Percentiles rank a stretch among this genome's conserved stretches.
phyloP scores from a whole-genome alignment of 1,140 invertebrate genomes.

The Zophobas atratus region DNA sequence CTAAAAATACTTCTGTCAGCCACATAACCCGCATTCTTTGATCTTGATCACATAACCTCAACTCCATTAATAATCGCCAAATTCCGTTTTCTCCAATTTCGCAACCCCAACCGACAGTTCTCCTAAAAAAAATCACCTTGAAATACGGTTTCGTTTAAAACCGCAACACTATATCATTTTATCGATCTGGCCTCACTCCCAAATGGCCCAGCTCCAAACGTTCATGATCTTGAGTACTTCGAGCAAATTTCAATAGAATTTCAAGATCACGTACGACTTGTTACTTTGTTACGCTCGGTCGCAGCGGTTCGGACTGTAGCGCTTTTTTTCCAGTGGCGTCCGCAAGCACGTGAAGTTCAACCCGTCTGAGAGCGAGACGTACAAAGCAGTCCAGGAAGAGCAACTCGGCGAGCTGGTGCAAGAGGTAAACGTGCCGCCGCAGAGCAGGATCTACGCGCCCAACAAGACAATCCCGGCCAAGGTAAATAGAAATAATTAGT shows the following conservation, averaged over 20 bases:
- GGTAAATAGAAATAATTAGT: conserved; percentile 54
- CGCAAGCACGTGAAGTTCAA: conserved; percentile 79
- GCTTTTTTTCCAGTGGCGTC: conserved; percentile 2
- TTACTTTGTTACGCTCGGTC: neutral
- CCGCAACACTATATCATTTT: conserved; percentile 11
- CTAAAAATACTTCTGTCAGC: too few species aligned
- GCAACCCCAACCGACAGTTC: neutral
- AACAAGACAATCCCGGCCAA: conserved; percentile 57
- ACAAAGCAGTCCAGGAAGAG: conserved; percentile 86
- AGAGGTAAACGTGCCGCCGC: conserved; percentile 78
- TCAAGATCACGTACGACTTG: neutral
- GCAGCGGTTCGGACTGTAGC: too few species aligned
- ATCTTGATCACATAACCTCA: too few species aligned
- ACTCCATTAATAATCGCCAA: too few species aligned
- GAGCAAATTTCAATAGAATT: neutral
- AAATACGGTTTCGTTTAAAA: neutral
- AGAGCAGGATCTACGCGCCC: conserved; percentile 83
- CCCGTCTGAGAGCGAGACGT: conserved; percentile 88
- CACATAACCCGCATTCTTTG: too few species aligned
- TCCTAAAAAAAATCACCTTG: neutral
- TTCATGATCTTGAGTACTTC: conserved; percentile 30
- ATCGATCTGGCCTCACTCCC: conserved; percentile 24
- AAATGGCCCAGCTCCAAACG: conserved; percentile 21
- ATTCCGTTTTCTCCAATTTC: too few species aligned
- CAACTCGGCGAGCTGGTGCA: conserved; percentile 75